Conservation (phyloP, 2,113 vertebrate species). For the Pomatorhinus ruficollis region DNA sequence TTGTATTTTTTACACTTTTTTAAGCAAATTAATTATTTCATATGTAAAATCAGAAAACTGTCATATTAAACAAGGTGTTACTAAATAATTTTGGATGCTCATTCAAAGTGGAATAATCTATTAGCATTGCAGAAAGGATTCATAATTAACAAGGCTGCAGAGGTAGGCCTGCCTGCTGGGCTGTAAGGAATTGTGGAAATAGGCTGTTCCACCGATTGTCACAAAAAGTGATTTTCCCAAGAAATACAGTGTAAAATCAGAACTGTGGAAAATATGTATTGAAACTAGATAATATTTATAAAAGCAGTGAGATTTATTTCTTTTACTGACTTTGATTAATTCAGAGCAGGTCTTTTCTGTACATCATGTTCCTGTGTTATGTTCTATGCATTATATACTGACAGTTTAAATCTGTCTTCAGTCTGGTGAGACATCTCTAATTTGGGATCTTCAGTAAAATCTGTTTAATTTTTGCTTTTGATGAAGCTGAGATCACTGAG, state of each 20-base stretch:
- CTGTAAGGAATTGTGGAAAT: constrained; percentile 48
- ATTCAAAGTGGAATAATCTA: constrained; percentile 49
- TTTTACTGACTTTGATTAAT: not conserved
- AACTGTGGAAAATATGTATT: not conserved
- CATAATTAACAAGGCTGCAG: constrained; percentile 20
- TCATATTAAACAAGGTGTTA: constrained; percentile 59
- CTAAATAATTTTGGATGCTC: constrained; percentile 58
- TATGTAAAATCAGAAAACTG: constrained; percentile 20
- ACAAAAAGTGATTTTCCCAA: not conserved
- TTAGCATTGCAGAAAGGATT: constrained; percentile 25
- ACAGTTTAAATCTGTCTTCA: not conserved
- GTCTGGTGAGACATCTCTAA: not conserved
- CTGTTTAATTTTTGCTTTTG: not conserved
- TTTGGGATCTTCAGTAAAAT: not conserved
- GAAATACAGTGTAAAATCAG: not conserved
- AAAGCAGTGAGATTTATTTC: not conserved
- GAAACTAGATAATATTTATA: not conserved
- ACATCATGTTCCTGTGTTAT: not conserved
- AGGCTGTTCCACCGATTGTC: not conserved
- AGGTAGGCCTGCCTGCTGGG: constrained; percentile 55
- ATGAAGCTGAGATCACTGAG: not conserved
- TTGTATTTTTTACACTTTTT: not conserved
- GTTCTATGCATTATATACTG: not conserved
- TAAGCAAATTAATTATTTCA: constrained; percentile 36
- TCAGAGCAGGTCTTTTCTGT: not conserved